phyloP scores from a whole-genome alignment of 2,888 invertebrate species.

The Agonopterix subpropinquella region DNA sequence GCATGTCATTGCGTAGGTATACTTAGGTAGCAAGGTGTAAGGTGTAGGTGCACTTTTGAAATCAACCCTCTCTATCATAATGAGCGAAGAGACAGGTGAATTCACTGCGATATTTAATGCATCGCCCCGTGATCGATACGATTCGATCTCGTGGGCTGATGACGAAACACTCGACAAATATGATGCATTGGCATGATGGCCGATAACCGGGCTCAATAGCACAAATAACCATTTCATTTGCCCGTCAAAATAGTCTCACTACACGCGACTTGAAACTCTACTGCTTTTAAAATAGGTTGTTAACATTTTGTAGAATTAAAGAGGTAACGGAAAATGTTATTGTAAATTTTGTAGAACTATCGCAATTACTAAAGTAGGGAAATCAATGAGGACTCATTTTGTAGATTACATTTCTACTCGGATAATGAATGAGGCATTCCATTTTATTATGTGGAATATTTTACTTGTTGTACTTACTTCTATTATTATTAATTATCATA shows the following conservation, averaged over 20 bases:
- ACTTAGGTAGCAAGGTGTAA: too few species aligned
- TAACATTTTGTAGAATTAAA: too few species aligned
- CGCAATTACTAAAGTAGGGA: slow-evolving; percentile 63
- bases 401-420: slow-evolving; percentile 55
- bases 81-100: slow-evolving; percentile 21
- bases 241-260: slow-evolving; percentile 3
- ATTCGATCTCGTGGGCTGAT: slow-evolving; percentile 46
- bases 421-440: slow-evolving; percentile 49
- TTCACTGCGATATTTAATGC: slow-evolving; percentile 38
- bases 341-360: slow-evolving; percentile 28
- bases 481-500: too few species aligned
- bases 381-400: slow-evolving; percentile 65
- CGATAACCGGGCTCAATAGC: slow-evolving; percentile 44
- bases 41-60: not conserved
- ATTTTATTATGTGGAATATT: slow-evolving; percentile 36
- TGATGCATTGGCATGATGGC: slow-evolving; percentile 64
- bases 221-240: slow-evolving; percentile 22
- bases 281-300: too few species aligned
- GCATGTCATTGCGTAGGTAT: too few species aligned
- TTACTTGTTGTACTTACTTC: slow-evolving; percentile 2
- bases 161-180: slow-evolving; percentile 67
- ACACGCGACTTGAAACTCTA: too few species aligned
- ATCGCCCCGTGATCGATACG: slow-evolving; percentile 45
- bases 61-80: not conserved
- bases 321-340: slow-evolving; percentile 1